Conservation (phyloP, 2,797 vertebrate species). For the Gymnoscopelus microlampas region DNA sequence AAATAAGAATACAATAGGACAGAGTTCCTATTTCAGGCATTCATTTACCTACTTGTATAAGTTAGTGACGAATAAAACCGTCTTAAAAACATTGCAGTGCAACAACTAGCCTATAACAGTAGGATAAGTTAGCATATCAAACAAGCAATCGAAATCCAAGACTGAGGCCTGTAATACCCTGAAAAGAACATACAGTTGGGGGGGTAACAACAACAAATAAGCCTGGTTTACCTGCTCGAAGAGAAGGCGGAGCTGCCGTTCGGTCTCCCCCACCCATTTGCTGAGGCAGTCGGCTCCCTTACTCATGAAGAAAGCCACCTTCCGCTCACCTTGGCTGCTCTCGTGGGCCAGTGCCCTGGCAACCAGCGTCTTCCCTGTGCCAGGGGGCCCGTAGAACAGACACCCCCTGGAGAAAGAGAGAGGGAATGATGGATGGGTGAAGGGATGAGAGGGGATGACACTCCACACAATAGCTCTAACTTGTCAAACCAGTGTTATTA, state of each 20-base stretch:
- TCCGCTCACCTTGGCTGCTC: conserved; percentile 89
- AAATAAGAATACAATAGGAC: no score
- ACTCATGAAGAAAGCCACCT: conserved; percentile 95
- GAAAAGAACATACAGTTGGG: no score
- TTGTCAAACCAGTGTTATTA: no score
- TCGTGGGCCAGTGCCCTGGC: conserved; percentile 95
- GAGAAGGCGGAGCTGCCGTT: conserved; percentile 90
- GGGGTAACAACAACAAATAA: no score
- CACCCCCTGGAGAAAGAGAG: conserved; percentile 85
- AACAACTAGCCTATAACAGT: no score
- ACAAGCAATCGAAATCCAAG: no score
- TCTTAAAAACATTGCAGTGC: no score
- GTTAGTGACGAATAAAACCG: no score
- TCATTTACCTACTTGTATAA: no score
- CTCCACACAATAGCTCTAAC: not conserved
- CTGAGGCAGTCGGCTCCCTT: conserved; percentile 97
- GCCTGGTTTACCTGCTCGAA: conserved; percentile 91
- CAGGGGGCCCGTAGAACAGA: conserved; percentile 95
- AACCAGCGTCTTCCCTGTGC: conserved; percentile 95
- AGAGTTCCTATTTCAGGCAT: no score
- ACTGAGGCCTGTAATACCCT: no score
- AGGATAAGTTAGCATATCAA: no score
- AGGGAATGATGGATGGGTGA: not conserved
- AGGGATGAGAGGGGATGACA: not conserved
- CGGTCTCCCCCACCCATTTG: conserved; percentile 97